Conservation (phyloP, 2,797 vertebrate genomes). For the Apogon talboti region DNA sequence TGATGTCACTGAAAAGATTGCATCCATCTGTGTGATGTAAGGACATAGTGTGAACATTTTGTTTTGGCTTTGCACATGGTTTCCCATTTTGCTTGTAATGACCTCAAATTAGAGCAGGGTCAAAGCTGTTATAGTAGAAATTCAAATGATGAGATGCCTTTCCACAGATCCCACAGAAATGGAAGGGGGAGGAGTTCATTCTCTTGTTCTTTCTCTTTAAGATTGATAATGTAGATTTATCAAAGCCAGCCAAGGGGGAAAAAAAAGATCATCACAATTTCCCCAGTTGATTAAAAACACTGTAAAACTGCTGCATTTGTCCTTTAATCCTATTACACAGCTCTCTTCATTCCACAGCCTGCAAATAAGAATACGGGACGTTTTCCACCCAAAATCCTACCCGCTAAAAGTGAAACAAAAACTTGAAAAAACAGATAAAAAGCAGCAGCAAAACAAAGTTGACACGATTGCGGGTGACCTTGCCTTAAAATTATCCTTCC, state of each 20-base stretch:
- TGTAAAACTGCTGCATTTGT: constrained; percentile 28
- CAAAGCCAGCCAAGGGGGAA: constrained; percentile 39
- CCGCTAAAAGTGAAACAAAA: constrained; percentile 64
- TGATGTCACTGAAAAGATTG: constrained; percentile 47
- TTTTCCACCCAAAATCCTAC: constrained; percentile 68
- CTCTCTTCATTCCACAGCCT: constrained; percentile 35
- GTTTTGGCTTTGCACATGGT: constrained; percentile 55
- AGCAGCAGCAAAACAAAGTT: constrained; percentile 80
- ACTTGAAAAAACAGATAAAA: constrained; percentile 50
- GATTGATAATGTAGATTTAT: constrained; percentile 27
- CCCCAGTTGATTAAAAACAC: constrained; percentile 14
- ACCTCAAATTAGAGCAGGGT: constrained; percentile 52
- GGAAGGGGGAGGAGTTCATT: constrained; percentile 4
- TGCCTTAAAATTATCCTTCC: constrained; percentile 86
- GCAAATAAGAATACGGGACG: constrained; percentile 49
- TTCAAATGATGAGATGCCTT: constrained; percentile 24
- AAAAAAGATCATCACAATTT: constrained; percentile 46
- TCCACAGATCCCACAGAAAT: constrained; percentile 28
- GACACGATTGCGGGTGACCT: constrained; percentile 78
- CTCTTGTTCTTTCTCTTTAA: constrained; percentile 1
- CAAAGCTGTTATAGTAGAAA: constrained; percentile 55
- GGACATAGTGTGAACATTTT: constrained; percentile 55
- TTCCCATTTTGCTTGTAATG: constrained; percentile 50
- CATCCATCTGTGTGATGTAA: constrained; percentile 47
- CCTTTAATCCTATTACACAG: constrained; percentile 52